phyloP scores from a whole-genome alignment of 2,113 vertebrate genomes.

The Acrocephalus kingi region DNA sequence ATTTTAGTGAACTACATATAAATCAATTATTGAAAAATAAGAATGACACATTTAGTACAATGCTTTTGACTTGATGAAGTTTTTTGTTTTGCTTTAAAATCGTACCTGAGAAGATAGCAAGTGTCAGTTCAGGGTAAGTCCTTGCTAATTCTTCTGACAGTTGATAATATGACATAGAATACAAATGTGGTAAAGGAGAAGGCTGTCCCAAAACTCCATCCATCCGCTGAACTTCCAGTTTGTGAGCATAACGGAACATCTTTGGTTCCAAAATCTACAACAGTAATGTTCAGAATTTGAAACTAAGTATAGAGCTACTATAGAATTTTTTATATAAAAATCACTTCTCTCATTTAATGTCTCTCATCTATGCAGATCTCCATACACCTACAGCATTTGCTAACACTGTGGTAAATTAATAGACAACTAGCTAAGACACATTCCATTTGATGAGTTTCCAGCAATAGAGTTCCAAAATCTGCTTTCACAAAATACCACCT shows the following conservation, averaged over 20 bases:
- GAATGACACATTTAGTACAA: background rate
- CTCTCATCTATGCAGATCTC: background rate
- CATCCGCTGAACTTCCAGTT: conserved; percentile 91
- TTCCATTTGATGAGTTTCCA: background rate
- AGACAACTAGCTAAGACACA: background rate
- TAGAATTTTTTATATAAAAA: background rate
- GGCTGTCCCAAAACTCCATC: conserved; percentile 91
- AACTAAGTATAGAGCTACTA: background rate
- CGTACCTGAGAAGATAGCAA: conserved; percentile 96
- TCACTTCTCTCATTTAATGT: background rate
- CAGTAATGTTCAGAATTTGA: background rate
- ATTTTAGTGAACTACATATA: background rate
- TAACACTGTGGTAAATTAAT: background rate
- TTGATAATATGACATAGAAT: conserved; percentile 96
- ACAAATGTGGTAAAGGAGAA: conserved; percentile 92
- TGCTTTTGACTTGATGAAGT: background rate
- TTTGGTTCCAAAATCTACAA: conserved; percentile 95
- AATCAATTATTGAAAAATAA: background rate
- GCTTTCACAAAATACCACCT: background rate
- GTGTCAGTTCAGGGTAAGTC: conserved; percentile 94
- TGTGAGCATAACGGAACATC: conserved; percentile 98
- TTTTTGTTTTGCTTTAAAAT: background rate
- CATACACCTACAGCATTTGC: background rate
- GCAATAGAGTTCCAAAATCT: background rate
- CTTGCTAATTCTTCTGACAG: conserved; percentile 95